Percentiles rank a stretch among this genome's conserved stretches.
Evolutionary conservation across 2,113 vertebrate genomes (phyloP).

Genomic region (Notarius quadriscutis): DNA sequence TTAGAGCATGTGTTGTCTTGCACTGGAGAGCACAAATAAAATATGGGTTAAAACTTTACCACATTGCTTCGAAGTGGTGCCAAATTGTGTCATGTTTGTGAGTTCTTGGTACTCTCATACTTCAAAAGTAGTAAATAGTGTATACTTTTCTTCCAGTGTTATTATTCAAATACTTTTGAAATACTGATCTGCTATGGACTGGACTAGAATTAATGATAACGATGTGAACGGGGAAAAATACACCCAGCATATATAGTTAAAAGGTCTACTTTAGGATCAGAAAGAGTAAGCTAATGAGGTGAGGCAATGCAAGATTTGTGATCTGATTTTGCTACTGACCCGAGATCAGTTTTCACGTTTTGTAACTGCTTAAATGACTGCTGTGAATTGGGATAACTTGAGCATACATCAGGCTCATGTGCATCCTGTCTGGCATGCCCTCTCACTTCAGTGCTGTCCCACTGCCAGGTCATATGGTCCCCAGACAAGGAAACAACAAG

Average conservation of each 20-base stretch:
- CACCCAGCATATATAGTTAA: background rate
- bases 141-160: background rate
- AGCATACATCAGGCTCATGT: background rate
- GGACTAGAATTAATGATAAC: background rate
- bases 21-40: background rate
- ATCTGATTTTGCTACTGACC: background rate
- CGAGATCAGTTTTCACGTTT: background rate
- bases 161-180: background rate
- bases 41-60: background rate
- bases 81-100: background rate
- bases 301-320: background rate
- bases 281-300: background rate
- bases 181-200: background rate
- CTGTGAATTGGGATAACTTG: background rate
- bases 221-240: background rate
- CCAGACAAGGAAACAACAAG: conserved; percentile 41
- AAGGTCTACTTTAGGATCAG: background rate
- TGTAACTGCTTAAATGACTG: conserved; percentile 2
- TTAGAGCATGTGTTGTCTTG: conserved; percentile 22
- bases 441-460: background rate
- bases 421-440: conserved; percentile 14
- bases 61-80: background rate
- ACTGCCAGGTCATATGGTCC: conserved; percentile 43
- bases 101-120: background rate
- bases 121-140: background rate